These are phyloP conservation scores for Aurelia coerulea DNA, from an alignment of 30 jellyfish, hydroid and myxozoan genomes.

Conservation along the genomic window DNA sequence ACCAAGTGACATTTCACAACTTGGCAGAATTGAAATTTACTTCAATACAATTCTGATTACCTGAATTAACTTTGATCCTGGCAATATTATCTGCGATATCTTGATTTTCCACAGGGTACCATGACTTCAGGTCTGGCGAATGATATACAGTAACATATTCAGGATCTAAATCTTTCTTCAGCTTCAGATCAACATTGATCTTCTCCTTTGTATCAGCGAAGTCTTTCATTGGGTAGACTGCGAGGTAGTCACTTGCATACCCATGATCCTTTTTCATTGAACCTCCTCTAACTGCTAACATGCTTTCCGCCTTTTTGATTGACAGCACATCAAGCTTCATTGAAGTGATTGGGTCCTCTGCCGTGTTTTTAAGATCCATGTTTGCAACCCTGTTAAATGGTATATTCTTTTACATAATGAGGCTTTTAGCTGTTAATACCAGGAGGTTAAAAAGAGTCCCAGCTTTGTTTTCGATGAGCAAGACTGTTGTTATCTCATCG, in stretches of 20 bases:
- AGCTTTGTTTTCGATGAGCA: too few species aligned
- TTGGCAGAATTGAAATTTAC: too few species aligned
- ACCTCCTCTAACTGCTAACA: slow-evolving; percentile 7
- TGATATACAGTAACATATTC: slow-evolving; percentile 66
- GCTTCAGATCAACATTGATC: slow-evolving; percentile 9
- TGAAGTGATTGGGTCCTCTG: too few species aligned
- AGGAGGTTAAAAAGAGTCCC: too few species aligned
- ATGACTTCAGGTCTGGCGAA: slow-evolving; percentile 63
- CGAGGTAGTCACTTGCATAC: slow-evolving; percentile 54
- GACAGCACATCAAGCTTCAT: background rate
- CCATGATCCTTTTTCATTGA: slow-evolving; percentile 13
- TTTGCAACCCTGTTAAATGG: too few species aligned
- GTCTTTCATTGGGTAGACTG: slow-evolving; percentile 36
- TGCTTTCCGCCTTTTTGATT: slow-evolving; percentile 4
- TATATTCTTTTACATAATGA: too few species aligned
- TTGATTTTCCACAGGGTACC: slow-evolving; percentile 53
- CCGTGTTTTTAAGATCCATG: too few species aligned
- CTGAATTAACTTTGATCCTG: background rate
- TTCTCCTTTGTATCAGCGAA: background rate
- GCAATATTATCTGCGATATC: background rate
- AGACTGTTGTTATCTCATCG: too few species aligned
- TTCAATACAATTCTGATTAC: background rate
- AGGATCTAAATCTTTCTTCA: slow-evolving; percentile 38
- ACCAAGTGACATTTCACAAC: too few species aligned
- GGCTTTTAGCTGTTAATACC: too few species aligned